Evolutionary conservation across 2,888 invertebrate species (phyloP), one percentile per base, ranked within the genome.

Genomic region (Melikaiella ostensackeni): DNA sequence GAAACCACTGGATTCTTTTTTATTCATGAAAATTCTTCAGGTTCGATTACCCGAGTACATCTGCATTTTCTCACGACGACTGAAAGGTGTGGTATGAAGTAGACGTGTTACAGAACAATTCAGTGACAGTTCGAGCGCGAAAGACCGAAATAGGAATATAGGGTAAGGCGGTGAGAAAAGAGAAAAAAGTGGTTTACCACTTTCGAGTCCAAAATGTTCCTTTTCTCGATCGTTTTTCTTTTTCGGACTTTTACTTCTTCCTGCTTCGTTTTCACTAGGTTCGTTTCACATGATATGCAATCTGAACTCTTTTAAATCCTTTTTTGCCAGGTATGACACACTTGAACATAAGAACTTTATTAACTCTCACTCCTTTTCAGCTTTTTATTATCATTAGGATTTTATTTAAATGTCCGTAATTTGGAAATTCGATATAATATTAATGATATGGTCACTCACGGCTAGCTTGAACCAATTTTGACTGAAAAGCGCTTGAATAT

Each of bases 21-120:
- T 82, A 80, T 82, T 81, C 80, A 81, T 82, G 81, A 77, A 79
- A 81, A 81, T 78, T 62, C 80, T 80, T 77, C 77, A 50, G 74
- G 64, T 81, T 82, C 81, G 81, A 82, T 82, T 81, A 81, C 75
- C 76, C 79, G 79, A 79, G 80, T 64, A 77, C 80, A 82, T 82
- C 81, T 81, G 80, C 82, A 82, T 82, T 81, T 75, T 79, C 79
- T 80, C 82, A 80, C 80, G 74, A 76, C 76, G 77, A 80, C 78
- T 79, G 57, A 70, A 75, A 74, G 38, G 74, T 74, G 66, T 74
- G 62, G 74, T 63, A 64, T 75, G 76, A 35, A n/a, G 62, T 77
- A 77, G 80, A 42, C 30, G 66, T 78, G 75, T 79, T 75, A 50
- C 74, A 61, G 77, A 80, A 79, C 81, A 80, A 82, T 81, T 79